Base-by-base conservation (phyloP, 2,797 vertebrate species). In the Malacoctenus gilli region DNA sequence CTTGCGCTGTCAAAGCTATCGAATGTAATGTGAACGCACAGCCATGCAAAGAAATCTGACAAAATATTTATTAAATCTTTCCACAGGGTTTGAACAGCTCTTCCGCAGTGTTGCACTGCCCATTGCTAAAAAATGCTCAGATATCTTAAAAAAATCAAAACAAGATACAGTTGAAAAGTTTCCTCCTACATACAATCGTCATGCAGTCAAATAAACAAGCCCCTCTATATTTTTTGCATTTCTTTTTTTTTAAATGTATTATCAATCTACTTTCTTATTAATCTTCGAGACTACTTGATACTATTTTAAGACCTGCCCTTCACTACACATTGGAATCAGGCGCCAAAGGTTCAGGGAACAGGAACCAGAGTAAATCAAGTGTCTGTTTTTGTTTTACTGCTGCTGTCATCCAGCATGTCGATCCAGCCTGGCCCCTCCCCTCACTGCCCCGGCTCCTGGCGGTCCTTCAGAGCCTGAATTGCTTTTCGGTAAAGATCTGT, bases 401-500 rank as follows among this genome's bases (percentile, higher is more conserved):
- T n/a, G n/a, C n/a, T n/a, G n/a, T n/a, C n/a, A n/a, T n/a, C n/a
- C n/a, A n/a, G n/a, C n/a, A n/a, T n/a, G n/a, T n/a, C n/a, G n/a
- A n/a, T n/a, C n/a, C n/a, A n/a, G n/a, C n/a, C n/a, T n/a, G n/a
- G n/a, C n/a, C n/a, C n/a, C n/a, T n/a, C n/a, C 54, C 53, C 49
- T 85, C 74, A 75, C 59, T 86, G 76, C 46, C 74, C 72, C 71
- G 87, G 85, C 59, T 89, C 85, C 77, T 93, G 93, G 52, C 90
- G 88, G 65, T 91, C 89, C 90, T 91, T 94, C 72, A 94, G 84
- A 70, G 93, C 91, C 84, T 90, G 79, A 71, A 95, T 92, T 32
- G 94, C 93, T 88, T 93, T 93, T 77, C 90, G 79, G 87, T 95
- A 94, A 62, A 95, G 92, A 87, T 94, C 94, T 95, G 67, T 51